Percentiles rank a stretch among this genome's conserved stretches.
Evolutionary conservation across 2,888 invertebrate genomes (phyloP).

Genomic region (Pachycephus smyrnensis): DNA sequence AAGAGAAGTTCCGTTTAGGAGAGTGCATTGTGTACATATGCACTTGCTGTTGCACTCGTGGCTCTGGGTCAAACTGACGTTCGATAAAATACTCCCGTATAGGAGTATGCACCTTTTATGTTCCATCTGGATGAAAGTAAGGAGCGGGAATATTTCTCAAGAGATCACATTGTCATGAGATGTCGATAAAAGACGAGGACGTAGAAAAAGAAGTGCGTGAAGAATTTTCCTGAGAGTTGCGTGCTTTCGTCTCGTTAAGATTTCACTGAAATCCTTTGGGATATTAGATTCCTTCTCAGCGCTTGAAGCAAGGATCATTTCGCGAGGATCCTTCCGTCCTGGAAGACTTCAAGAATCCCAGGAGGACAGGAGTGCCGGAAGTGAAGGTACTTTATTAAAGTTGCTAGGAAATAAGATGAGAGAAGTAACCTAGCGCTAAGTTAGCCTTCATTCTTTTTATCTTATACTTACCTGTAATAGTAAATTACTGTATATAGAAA

Average conservation of each 20-base stretch:
- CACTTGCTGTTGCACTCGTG: conserved; percentile 24
- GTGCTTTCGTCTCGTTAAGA: background rate
- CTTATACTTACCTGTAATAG: background rate
- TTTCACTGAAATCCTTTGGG: background rate
- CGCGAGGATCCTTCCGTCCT: background rate
- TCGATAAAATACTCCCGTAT: conserved; percentile 34
- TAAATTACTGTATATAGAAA: background rate
- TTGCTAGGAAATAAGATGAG: background rate
- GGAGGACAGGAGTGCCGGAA: background rate
- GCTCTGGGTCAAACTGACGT: conserved; percentile 50
- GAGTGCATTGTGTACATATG: conserved; percentile 27
- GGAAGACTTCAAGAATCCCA: background rate
- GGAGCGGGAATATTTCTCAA: background rate
- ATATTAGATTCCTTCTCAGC: background rate
- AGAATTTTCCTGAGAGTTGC: background rate
- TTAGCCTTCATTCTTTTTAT: background rate
- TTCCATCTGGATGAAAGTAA: background rate
- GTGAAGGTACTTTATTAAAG: background rate
- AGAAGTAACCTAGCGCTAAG: background rate
- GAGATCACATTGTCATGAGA: background rate
- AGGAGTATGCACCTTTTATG: background rate
- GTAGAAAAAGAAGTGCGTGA: background rate
- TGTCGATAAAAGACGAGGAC: background rate
- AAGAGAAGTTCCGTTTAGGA: conserved; percentile 28
- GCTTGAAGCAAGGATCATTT: background rate